Conservation (phyloP, 2,888 invertebrate genomes). For the Pantelozetes paolii region DNA sequence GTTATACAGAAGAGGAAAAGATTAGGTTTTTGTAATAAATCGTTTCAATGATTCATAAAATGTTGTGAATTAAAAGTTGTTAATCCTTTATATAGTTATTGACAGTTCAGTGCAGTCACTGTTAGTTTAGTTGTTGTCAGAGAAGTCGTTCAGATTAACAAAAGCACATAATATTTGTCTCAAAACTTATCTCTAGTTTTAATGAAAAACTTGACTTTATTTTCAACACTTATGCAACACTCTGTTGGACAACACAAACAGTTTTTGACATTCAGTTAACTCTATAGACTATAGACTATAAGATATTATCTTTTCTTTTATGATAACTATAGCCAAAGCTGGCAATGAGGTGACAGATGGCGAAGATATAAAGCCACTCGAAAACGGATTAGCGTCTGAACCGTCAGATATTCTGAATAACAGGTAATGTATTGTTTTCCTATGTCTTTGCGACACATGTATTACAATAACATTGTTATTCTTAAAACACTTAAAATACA, state of each 20-base stretch:
- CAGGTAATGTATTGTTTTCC: conserved; percentile 35
- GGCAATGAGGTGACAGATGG: conserved; percentile 36
- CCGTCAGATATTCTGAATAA: conserved; percentile 35
- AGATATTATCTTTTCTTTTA: conserved; percentile 31
- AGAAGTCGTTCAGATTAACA: conserved; percentile 7
- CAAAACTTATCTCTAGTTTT: not conserved
- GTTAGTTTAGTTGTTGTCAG: not conserved
- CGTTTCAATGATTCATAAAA: conserved; percentile 27
- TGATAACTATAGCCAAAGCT: conserved; percentile 22
- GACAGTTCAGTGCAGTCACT: not conserved
- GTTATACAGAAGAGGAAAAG: conserved; percentile 27
- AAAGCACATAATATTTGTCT: not conserved
- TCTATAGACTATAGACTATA: conserved; percentile 29
- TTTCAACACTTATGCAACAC: not conserved
- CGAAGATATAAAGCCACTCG: conserved; percentile 34
- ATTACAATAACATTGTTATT: conserved; percentile 26
- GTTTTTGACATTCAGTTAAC: not conserved
- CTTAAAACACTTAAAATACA: conserved; percentile 31
- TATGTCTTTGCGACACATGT: conserved; percentile 20
- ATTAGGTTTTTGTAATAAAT: conserved; percentile 29
- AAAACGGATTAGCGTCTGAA: conserved; percentile 34
- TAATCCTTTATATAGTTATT: conserved; percentile 32
- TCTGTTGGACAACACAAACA: not conserved
- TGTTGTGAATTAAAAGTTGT: conserved; percentile 15
- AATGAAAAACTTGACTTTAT: not conserved